Conservation (phyloP, 1,140 invertebrate species). For the Hycleus cichorii region DNA sequence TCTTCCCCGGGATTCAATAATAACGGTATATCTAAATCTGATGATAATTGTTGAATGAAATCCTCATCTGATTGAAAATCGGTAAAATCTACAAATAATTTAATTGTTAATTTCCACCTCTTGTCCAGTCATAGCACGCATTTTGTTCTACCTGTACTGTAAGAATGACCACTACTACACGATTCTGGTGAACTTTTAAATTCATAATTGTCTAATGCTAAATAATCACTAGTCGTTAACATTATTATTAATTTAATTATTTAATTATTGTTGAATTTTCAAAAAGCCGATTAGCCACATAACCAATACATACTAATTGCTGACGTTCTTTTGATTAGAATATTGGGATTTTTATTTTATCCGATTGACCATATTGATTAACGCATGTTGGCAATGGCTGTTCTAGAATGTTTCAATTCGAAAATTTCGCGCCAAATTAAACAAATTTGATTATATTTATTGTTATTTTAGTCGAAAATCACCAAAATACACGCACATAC, state of each 20-base stretch:
- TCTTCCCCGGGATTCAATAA: conserved; percentile 33
- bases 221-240: conserved; percentile 16
- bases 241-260: conserved; percentile 6
- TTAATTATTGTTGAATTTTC: conserved; percentile 2
- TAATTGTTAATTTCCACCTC: too few species aligned
- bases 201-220: conserved; percentile 22
- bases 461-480: too few species aligned
- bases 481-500: too few species aligned
- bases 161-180: conserved; percentile 24
- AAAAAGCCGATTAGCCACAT: conserved; percentile 1
- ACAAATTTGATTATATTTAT: too few species aligned
- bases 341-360: too few species aligned
- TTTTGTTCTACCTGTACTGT: conserved; percentile 22
- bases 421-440: too few species aligned
- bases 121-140: background rate
- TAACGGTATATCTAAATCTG: conserved; percentile 34
- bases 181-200: conserved; percentile 34
- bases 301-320: conserved; percentile 17
- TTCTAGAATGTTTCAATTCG: too few species aligned
- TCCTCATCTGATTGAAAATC: conserved; percentile 34
- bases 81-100: conserved; percentile 19
- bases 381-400: too few species aligned
- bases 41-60: conserved; percentile 34
- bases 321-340: too few species aligned
- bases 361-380: too few species aligned